phyloP scores from a whole-genome alignment of 2,888 invertebrate genomes.

The Liopterus haemorrhoidalis region DNA sequence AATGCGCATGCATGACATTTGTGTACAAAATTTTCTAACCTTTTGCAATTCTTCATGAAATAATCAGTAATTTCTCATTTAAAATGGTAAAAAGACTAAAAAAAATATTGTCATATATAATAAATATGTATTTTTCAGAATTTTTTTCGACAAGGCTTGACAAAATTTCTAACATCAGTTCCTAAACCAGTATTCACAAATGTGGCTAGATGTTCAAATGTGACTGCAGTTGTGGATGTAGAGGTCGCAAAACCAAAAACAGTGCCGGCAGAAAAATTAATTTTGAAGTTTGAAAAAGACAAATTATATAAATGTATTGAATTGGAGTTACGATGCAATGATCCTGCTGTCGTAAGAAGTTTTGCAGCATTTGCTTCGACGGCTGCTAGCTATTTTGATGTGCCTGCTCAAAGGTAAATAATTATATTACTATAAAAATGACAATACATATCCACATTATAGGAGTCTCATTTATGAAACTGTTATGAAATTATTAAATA shows the following conservation, averaged over 20 bases:
- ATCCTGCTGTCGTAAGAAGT: constrained; percentile 80
- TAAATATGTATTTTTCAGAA: too few species aligned
- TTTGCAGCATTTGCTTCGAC: constrained; percentile 78
- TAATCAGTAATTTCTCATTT: too few species aligned
- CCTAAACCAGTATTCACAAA: too few species aligned
- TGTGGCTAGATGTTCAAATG: too few species aligned
- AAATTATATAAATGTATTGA: constrained; percentile 77
- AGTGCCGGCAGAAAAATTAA: constrained; percentile 15
- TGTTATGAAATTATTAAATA: background rate
- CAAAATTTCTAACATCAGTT: too few species aligned
- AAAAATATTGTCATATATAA: too few species aligned
- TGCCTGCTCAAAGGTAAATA: constrained; percentile 66
- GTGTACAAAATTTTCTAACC: too few species aligned
- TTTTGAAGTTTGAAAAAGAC: constrained; percentile 62
- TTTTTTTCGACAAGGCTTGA: too few species aligned
- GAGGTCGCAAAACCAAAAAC: background rate
- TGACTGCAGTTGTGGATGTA: background rate
- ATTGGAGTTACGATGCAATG: constrained; percentile 81
- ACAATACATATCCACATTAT: background rate
- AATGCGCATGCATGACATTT: too few species aligned
- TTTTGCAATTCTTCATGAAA: too few species aligned
- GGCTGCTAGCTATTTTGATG: constrained; percentile 74
- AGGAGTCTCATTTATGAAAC: background rate
- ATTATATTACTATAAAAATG: constrained; percentile 20
- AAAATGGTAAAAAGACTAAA: too few species aligned